Evolutionary conservation across 2,113 vertebrate genomes (phyloP).

Genomic region (Toxostoma redivivum): DNA sequence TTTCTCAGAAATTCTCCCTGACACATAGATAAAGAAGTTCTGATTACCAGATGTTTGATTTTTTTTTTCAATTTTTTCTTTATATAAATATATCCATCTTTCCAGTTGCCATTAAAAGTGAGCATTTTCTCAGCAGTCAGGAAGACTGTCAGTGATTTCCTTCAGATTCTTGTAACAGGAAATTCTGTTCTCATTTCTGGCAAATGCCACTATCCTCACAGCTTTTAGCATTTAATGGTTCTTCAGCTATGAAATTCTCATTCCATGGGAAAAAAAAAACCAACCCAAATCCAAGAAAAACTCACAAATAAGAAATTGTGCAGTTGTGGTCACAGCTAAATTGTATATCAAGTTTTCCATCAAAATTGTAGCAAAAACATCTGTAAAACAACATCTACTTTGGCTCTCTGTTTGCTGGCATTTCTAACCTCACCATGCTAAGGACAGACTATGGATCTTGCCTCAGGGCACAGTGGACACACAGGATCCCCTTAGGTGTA

Average conservation of each 20-base stretch:
- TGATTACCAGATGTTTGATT: neutral
- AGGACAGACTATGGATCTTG: rapidly evolving
- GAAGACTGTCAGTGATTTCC: neutral
- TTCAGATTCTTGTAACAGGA: neutral
- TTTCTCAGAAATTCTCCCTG: neutral
- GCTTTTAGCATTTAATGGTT: neutral
- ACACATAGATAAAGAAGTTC: neutral
- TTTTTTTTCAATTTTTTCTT: neutral
- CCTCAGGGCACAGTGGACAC: neutral
- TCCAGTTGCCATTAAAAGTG: neutral
- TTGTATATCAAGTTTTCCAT: neutral
- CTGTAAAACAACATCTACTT: neutral
- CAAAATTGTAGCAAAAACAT: neutral
- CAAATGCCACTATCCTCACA: neutral
- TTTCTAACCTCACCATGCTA: neutral
- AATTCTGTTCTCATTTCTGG: neutral
- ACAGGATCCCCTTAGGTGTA: neutral
- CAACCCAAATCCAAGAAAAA: neutral
- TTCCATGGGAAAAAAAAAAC: neutral
- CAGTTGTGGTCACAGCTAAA: neutral
- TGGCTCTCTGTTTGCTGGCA: neutral
- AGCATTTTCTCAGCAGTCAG: neutral
- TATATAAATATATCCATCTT: neutral
- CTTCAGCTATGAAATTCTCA: neutral
- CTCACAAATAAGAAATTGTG: neutral